Percentiles rank a stretch among this genome's conserved stretches.
These are phyloP conservation scores for Tachysurus fulvidraco DNA, from an alignment of 2,113 vertebrate species.

Conservation along the genomic window DNA sequence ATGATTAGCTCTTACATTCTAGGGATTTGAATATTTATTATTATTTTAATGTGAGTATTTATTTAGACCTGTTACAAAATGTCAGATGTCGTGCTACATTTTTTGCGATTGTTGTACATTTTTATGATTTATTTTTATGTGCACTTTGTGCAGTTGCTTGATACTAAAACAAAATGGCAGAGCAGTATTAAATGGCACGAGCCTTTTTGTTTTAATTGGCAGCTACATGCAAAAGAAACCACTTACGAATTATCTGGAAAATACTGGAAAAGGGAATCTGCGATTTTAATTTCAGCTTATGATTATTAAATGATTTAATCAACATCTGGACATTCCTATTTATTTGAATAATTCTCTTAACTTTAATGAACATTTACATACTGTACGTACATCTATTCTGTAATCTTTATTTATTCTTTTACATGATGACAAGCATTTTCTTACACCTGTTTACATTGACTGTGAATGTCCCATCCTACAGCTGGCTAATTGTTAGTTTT, in stretches of 20 bases:
- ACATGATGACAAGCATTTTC: not conserved
- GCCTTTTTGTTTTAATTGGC: constrained; percentile 15
- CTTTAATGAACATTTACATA: not conserved
- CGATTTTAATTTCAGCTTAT: not conserved
- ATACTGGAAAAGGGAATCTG: not conserved
- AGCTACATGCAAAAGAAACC: not conserved
- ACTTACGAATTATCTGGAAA: not conserved
- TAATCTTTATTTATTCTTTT: not conserved
- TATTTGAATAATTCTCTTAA: not conserved
- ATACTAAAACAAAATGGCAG: not conserved
- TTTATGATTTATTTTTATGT: constrained; percentile 6
- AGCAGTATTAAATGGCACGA: not conserved
- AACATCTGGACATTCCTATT: not conserved
- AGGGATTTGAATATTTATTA: not conserved
- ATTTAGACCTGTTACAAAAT: constrained; percentile 11
- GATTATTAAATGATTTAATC: constrained; percentile 23
- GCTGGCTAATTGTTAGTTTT: not conserved
- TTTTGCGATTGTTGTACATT: constrained; percentile 12
- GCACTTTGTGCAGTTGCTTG: not conserved
- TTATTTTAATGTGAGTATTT: constrained; percentile 46
- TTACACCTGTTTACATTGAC: not conserved
- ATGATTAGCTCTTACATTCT: not conserved
- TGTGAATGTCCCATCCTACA: not conserved
- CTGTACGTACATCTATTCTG: not conserved
- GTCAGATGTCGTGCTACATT: not conserved